These are phyloP conservation scores for Andrena camellia DNA, from an alignment of 2,888 invertebrate species.

Conservation along the genomic window DNA sequence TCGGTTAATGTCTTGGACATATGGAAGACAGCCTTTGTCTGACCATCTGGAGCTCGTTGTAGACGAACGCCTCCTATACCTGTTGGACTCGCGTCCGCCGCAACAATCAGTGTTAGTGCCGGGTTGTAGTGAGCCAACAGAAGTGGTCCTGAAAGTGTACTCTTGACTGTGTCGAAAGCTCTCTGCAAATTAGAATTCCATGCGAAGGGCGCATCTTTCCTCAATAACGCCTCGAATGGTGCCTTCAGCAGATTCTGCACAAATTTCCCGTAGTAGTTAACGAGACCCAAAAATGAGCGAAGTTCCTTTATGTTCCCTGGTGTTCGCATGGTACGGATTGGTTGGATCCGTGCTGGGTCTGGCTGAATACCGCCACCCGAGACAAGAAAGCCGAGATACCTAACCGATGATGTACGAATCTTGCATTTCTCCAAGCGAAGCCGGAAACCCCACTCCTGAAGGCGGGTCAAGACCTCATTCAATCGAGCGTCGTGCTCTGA, in stretches of 20 bases:
- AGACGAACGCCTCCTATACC: not conserved
- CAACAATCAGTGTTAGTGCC: not conserved
- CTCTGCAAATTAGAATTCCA: too few relatives aligned
- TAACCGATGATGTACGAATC: not conserved
- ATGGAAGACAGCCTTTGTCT: not conserved
- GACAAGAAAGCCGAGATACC: not conserved
- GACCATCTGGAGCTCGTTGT: conserved; percentile 1
- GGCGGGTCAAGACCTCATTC: too few relatives aligned
- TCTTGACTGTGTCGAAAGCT: too few relatives aligned
- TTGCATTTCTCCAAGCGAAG: not conserved
- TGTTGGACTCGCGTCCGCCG: not conserved
- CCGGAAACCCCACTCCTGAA: too few relatives aligned
- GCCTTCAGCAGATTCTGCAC: not conserved
- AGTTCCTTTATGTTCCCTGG: not conserved
- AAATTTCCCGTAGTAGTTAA: not conserved
- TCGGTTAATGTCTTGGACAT: not conserved
- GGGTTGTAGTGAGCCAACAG: not conserved
- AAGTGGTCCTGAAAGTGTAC: not conserved
- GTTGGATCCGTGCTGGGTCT: not conserved
- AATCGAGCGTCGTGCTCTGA: too few relatives aligned
- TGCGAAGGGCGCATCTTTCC: not conserved
- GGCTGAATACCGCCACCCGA: not conserved
- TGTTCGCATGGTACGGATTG: not conserved
- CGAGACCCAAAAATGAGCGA: not conserved
- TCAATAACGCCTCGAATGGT: not conserved